Evolutionary conservation across 2,888 invertebrate species (phyloP).

Genomic region (Synanthedon formicaeformis): DNA sequence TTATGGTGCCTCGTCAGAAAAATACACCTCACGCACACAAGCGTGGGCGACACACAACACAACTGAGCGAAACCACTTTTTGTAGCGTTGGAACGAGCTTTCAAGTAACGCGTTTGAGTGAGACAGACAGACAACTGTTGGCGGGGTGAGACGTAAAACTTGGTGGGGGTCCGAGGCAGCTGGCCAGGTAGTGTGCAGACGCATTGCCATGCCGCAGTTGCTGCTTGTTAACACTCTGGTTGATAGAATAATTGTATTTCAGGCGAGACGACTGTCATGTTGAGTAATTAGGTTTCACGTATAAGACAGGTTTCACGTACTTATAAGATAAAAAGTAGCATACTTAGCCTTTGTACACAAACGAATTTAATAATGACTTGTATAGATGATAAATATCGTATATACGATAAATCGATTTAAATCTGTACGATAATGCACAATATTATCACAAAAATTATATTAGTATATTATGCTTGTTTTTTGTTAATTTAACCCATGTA

Average conservation of each 20-base stretch:
- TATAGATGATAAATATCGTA: too few relatives aligned
- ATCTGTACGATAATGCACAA: too few relatives aligned
- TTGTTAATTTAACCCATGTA: too few relatives aligned
- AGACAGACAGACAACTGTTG: conserved; percentile 51
- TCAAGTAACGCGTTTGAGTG: conserved; percentile 41
- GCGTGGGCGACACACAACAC: conserved; percentile 32
- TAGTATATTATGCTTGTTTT: too few relatives aligned
- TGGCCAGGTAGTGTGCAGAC: conserved; percentile 64
- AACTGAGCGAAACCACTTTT: conserved; percentile 61
- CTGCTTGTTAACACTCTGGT: conserved; percentile 61
- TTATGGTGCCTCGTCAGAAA: conserved; percentile 55
- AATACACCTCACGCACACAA: conserved; percentile 56
- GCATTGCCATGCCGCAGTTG: conserved; percentile 55
- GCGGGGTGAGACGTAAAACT: conserved; percentile 44
- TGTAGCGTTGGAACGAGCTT: conserved; percentile 54
- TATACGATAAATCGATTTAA: too few relatives aligned
- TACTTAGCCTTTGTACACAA: too few relatives aligned
- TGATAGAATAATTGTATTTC: conserved; percentile 47
- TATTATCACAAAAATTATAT: too few relatives aligned
- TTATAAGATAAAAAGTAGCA: too few relatives aligned
- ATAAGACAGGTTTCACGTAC: too few relatives aligned
- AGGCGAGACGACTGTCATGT: conserved; percentile 9
- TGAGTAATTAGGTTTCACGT: too few relatives aligned
- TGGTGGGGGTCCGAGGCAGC: conserved; percentile 62
- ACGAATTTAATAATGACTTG: too few relatives aligned